These are phyloP conservation scores for Nasonia vitripennis DNA, from an alignment of 1,140 invertebrate genomes.

Conservation along the genomic window DNA sequence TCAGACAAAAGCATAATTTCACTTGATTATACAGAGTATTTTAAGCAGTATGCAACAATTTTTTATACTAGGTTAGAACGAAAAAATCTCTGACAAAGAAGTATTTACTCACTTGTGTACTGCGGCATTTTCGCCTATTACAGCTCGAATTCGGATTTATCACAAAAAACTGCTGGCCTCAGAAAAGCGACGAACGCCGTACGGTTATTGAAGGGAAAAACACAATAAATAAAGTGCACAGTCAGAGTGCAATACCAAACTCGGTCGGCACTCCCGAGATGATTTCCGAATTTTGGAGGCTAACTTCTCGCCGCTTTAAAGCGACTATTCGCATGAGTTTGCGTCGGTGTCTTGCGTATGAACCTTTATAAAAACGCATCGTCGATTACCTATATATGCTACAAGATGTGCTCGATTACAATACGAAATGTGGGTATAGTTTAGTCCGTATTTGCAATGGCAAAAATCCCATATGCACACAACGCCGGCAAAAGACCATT, in stretches of 20 bases:
- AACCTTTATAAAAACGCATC: background rate
- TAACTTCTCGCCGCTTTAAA: slow-evolving; percentile 18
- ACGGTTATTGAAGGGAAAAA: background rate
- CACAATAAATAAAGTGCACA: slow-evolving; percentile 59
- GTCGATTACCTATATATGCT: too few relatives aligned
- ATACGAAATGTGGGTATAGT: too few relatives aligned
- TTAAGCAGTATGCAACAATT: background rate
- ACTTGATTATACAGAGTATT: background rate
- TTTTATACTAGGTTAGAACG: slow-evolving; percentile 56
- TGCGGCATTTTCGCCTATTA: slow-evolving; percentile 60
- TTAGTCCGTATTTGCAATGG: background rate
- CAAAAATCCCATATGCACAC: too few relatives aligned
- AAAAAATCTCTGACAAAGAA: background rate
- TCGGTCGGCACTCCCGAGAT: slow-evolving; percentile 2
- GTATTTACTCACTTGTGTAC: slow-evolving; percentile 60
- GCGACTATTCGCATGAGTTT: background rate
- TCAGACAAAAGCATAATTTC: slow-evolving; percentile 16
- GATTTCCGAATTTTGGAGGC: slow-evolving; percentile 34
- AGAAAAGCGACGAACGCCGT: background rate
- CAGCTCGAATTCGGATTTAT: background rate
- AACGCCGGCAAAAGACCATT: too few relatives aligned
- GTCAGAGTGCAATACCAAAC: slow-evolving; percentile 53
- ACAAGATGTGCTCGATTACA: background rate
- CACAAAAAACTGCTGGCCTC: background rate
- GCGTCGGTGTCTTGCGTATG: background rate